These are phyloP conservation scores for Halcyon senegalensis DNA, from an alignment of 2,113 vertebrate genomes.

Conservation along the genomic window DNA sequence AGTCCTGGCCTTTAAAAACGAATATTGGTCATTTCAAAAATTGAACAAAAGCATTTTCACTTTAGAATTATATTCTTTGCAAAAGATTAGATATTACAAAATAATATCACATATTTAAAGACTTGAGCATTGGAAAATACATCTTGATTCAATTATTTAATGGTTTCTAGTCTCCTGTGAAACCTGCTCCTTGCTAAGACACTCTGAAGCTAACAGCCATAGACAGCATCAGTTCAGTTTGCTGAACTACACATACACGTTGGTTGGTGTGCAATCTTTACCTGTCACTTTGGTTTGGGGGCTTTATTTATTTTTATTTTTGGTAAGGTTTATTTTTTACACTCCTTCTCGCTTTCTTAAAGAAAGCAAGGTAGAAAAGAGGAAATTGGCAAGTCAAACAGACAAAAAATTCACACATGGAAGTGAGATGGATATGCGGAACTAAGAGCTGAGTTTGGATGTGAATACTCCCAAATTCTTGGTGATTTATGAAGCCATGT, in stretches of 20 bases:
- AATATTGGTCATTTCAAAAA: constrained; percentile 10
- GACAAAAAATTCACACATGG: not conserved
- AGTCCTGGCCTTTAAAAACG: constrained; percentile 87
- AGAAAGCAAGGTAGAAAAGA: not conserved
- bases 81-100: not conserved
- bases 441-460: not conserved
- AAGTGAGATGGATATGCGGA: not conserved
- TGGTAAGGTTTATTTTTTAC: not conserved
- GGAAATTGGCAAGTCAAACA: not conserved
- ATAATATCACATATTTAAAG: not conserved
- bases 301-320: no score
- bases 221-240: not conserved
- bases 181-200: not conserved
- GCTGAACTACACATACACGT: not conserved
- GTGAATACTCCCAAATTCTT: not conserved
- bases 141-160: not conserved
- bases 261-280: not conserved
- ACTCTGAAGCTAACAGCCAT: not conserved
- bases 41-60: not conserved
- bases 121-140: not conserved
- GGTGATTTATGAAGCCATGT: not conserved
- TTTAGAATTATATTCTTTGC: not conserved
- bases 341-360: not conserved
- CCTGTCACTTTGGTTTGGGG: not conserved
- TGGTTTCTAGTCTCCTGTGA: not conserved